Evolutionary conservation across 2,888 invertebrate genomes (phyloP).

Genomic region (Tetranychus piercei): DNA sequence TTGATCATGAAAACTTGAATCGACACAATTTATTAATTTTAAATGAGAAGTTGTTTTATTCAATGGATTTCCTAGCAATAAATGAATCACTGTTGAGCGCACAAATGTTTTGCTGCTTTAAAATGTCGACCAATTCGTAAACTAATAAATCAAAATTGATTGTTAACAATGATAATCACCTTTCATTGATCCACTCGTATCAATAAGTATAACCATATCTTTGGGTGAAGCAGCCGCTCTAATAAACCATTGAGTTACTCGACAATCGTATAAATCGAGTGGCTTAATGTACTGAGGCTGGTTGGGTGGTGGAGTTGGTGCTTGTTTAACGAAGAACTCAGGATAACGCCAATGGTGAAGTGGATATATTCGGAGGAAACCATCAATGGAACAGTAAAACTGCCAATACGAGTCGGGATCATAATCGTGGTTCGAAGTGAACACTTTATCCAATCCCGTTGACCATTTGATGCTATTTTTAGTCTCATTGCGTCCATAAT

Average conservation of each 20-base stretch:
- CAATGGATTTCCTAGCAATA: too few relatives aligned
- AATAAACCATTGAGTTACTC: constrained; percentile 71
- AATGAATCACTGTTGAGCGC: too few relatives aligned
- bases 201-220: constrained; percentile 83
- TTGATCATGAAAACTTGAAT: too few relatives aligned
- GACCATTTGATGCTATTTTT: constrained; percentile 85
- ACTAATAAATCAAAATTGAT: background rate
- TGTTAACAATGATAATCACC: constrained; percentile 37
- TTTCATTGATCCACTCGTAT: constrained; percentile 90
- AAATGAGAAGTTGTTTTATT: too few relatives aligned
- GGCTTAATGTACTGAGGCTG: constrained; percentile 24
- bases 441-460: constrained; percentile 58
- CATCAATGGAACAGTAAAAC: constrained; percentile 84
- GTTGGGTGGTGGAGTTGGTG: background rate
- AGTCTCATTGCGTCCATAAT: constrained; percentile 47
- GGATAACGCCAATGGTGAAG: constrained; percentile 16
- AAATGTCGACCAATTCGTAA: too few relatives aligned
- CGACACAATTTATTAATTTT: too few relatives aligned
- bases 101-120: too few relatives aligned
- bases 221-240: constrained; percentile 95
- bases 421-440: constrained; percentile 60
- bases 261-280: constrained; percentile 75
- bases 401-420: constrained; percentile 89
- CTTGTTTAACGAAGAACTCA: constrained; percentile 4
- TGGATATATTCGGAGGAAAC: constrained; percentile 80